These are phyloP conservation scores for Babylonia areolata DNA, from an alignment of 1,140 invertebrate genomes.

Conservation along the genomic window DNA sequence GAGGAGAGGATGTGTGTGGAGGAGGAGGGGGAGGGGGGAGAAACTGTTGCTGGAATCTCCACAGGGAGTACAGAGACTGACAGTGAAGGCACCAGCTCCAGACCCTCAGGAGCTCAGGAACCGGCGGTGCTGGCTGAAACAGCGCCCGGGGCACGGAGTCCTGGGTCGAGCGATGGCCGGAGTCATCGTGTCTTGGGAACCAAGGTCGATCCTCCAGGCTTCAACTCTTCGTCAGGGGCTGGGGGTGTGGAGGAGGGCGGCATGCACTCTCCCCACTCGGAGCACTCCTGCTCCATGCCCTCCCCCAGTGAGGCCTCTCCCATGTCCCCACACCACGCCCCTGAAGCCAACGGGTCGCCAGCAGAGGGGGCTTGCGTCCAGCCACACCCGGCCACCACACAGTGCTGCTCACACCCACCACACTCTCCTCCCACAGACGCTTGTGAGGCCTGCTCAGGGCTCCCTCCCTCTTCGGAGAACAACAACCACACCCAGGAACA, in stretches of 20 bases:
- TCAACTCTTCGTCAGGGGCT: too few species aligned
- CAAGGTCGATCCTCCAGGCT: too few species aligned
- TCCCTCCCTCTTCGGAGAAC: not conserved
- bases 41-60: not conserved
- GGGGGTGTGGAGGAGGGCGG: not conserved
- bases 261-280: not conserved
- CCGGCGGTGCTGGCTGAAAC: too few species aligned
- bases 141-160: too few species aligned
- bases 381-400: too few species aligned
- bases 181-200: not conserved
- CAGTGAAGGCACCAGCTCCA: not conserved
- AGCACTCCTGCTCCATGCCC: not conserved
- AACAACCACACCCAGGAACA: too few species aligned
- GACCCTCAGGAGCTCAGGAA: not conserved
- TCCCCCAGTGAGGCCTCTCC: not conserved
- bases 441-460: not conserved
- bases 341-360: too few species aligned
- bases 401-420: too few species aligned
- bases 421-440: too few species aligned
- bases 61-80: not conserved
- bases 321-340: not conserved
- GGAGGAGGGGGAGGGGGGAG: not conserved
- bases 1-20: not conserved
- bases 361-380: too few species aligned
- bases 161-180: not conserved